A percentile compares a stretch with the other conserved stretches of the same genome.
These are phyloP conservation scores for Triplophysa bombifrons DNA, from an alignment of 2,797 vertebrate species.

Conservation along the genomic window DNA sequence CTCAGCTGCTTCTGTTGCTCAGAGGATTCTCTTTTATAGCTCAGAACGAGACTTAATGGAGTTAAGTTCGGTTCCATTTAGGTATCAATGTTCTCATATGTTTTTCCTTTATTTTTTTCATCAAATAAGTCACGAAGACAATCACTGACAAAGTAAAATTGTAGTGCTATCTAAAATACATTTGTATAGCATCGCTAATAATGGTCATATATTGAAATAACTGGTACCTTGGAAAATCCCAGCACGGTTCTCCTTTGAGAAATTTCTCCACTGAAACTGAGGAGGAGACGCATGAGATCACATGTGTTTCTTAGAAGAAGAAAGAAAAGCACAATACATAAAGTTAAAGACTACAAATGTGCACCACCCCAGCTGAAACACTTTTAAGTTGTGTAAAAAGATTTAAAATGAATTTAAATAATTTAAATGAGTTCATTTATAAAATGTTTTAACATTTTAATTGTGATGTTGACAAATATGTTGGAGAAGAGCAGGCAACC, in stretches of 20 bases:
- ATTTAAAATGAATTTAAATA: too few relatives aligned
- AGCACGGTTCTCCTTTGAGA: not conserved
- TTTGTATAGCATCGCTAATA: not conserved
- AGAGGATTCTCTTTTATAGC: not conserved
- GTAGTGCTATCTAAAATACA: not conserved
- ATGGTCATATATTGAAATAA: not conserved
- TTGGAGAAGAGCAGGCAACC: not conserved
- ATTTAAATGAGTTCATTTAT: too few relatives aligned
- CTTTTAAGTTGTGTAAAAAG: too few relatives aligned
- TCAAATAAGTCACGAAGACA: too few relatives aligned
- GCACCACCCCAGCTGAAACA: too few relatives aligned
- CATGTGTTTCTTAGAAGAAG: not conserved
- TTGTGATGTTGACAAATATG: not conserved
- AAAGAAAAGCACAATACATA: not conserved
- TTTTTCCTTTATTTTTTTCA: not conserved
- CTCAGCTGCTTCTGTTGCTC: slow-evolving; percentile 35
- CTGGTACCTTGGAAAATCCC: not conserved
- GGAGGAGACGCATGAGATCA: not conserved
- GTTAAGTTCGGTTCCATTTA: not conserved
- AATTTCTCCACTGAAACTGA: not conserved
- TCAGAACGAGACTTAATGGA: not conserved
- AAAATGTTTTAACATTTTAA: not conserved
- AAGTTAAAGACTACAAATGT: not conserved
- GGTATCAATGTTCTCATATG: slow-evolving; percentile 1
- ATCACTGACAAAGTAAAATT: too few relatives aligned